These are phyloP conservation scores for Scolopax rusticola DNA, from an alignment of 2,797 vertebrate genomes.

Conservation along the genomic window DNA sequence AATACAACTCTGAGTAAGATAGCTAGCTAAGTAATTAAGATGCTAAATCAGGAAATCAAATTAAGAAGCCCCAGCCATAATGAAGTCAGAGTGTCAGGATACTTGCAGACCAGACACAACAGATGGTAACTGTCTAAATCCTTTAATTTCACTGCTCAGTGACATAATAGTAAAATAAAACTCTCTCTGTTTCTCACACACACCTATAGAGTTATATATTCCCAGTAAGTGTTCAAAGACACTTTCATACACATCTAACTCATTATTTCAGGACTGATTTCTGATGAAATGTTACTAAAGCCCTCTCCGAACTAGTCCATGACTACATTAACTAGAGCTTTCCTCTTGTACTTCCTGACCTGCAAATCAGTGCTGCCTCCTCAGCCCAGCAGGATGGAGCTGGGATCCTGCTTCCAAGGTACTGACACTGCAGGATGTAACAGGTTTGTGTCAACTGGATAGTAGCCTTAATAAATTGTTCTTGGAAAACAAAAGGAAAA, in stretches of 20 bases:
- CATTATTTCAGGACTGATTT: not conserved
- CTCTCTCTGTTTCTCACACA: not conserved
- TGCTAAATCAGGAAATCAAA: constrained; percentile 70
- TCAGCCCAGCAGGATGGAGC: not conserved
- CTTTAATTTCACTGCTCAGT: constrained; percentile 68
- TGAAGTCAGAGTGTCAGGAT: constrained; percentile 40
- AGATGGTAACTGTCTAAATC: constrained; percentile 66
- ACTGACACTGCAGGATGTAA: not conserved
- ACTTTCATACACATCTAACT: not conserved
- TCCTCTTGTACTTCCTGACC: not conserved
- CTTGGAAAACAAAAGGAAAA: not conserved
- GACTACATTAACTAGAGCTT: not conserved
- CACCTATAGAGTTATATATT: not conserved
- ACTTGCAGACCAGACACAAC: constrained; percentile 57
- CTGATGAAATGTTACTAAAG: not conserved
- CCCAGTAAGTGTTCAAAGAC: not conserved
- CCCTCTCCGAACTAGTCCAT: not conserved
- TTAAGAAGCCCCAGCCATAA: constrained; percentile 62
- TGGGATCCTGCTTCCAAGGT: not conserved
- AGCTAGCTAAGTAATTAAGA: constrained; percentile 69
- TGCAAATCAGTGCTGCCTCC: not conserved
- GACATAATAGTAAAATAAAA: constrained; percentile 68
- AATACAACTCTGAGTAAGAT: constrained; percentile 15
- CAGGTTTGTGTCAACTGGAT: not conserved
- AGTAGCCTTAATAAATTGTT: not conserved